phyloP scores from a whole-genome alignment of 92 coral and sea anemone genomes.

The Paragorgia papillata region DNA sequence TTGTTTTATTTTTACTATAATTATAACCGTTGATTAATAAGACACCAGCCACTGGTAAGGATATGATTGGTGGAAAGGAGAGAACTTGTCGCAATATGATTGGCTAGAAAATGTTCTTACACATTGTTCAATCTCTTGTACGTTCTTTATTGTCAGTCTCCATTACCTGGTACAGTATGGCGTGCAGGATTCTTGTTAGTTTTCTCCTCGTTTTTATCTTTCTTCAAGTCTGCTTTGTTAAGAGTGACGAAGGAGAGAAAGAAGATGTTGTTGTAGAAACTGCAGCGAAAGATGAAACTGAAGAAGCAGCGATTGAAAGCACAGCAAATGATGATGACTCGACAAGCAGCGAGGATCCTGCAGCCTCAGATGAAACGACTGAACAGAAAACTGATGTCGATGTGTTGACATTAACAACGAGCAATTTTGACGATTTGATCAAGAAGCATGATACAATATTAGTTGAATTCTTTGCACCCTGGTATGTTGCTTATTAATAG shows the following conservation, averaged over 20 bases:
- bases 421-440: slow-evolving; percentile 77
- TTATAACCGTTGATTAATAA: too few species aligned
- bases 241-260: slow-evolving; percentile 36
- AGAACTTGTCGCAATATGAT: slow-evolving; percentile 90
- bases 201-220: slow-evolving; percentile 8
- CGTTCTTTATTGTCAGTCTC: not conserved
- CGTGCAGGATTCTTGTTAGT: not conserved
- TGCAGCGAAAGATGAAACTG: not conserved
- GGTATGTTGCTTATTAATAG: slow-evolving; percentile 64
- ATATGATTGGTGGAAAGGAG: slow-evolving; percentile 68
- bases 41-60: slow-evolving; percentile 25
- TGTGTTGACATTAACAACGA: slow-evolving; percentile 78
- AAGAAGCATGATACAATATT: slow-evolving; percentile 75
- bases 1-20: too few species aligned
- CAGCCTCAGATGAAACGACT: slow-evolving; percentile 16
- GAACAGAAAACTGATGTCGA: slow-evolving; percentile 79
- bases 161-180: slow-evolving; percentile 10
- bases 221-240: slow-evolving; percentile 13
- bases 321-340: not conserved
- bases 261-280: slow-evolving; percentile 19
- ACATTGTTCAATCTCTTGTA: slow-evolving; percentile 12
- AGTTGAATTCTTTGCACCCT: slow-evolving; percentile 96
- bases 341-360: not conserved
- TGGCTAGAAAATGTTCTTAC: slow-evolving; percentile 56
- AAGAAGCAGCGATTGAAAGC: slow-evolving; percentile 3